Evolutionary conservation across 2,797 vertebrate species (phyloP), one percentile per base, ranked within the genome.

Genomic region (Xyrichtys novacula): DNA sequence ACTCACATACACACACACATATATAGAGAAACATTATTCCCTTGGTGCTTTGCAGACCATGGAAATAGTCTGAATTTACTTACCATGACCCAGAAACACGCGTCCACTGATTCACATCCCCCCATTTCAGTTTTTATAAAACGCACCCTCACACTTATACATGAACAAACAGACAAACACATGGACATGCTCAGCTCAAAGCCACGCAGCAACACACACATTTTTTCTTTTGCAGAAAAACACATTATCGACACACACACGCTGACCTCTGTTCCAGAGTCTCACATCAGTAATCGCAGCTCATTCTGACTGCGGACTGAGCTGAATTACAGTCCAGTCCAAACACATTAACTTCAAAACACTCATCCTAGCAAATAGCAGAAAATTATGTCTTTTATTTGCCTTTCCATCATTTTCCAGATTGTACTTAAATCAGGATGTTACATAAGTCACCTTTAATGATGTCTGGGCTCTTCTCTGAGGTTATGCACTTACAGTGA

Each of bases 31-130:
- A 56, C 71, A 73, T 75, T 80, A 85, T 81, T 83, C 76, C 83
- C 67, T 63, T 66, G 44, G 36, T 2, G 22, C 80, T 83, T 78
- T 19, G 4, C 22, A 69, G 36, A 71, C 74, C 76, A 73, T 55
- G 57, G 75, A 85, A 81, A 85, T 71, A 78, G 55, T 79, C 42
- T 61, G 68, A 74, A 83, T 85, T 80, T 60, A 83, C 83, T 40
- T 76, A 82, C 78, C 83, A 62, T 87, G 88, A 91, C 89, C 86
- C 71, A 90, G 82, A 91, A 89, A 88, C 65, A 67, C 36, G 64
- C 55, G 61, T 22, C 38, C 67, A 50, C n/a, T 65, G 43, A 43
- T n/a, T 43, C 25, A 19, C 16, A 19, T 6, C 39, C 29, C 2
- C n/a, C 26, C 31, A 25, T 11, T 17, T 19, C 20, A n/a, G n/a